Conservation (phyloP, 2,888 invertebrate genomes). For the Acutogordius australiensis region DNA sequence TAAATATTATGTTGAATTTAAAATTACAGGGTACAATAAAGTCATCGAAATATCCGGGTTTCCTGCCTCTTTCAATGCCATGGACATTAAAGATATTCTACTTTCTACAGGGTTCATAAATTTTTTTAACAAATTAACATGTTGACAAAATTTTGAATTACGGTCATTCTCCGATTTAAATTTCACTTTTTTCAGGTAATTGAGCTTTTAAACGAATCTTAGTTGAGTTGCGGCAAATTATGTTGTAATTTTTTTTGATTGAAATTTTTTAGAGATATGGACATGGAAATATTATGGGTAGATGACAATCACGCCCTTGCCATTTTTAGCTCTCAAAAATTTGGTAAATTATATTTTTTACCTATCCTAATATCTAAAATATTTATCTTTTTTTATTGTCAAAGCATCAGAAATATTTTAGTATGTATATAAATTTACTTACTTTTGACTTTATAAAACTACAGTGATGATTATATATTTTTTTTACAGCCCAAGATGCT, state of each 20-base stretch:
- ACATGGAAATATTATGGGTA: conserved; percentile 2
- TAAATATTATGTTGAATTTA: neutral
- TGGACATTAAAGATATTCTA: neutral
- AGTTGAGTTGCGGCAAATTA: too few species aligned
- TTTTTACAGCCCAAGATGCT: neutral
- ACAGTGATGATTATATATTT: neutral
- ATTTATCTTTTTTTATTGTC: too few species aligned
- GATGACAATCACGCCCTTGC: conserved; percentile 11
- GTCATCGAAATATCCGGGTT: conserved; percentile 10
- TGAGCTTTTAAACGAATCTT: too few species aligned
- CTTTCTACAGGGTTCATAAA: neutral
- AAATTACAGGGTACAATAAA: neutral
- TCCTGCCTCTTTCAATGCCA: neutral
- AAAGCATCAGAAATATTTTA: too few species aligned
- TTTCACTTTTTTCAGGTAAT: too few species aligned
- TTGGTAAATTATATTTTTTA: neutral
- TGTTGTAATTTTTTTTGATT: neutral
- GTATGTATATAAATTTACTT: neutral
- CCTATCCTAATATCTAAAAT: too few species aligned
- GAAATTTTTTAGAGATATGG: neutral
- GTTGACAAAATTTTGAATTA: too few species aligned
- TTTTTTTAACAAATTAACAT: neutral
- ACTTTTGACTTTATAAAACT: neutral
- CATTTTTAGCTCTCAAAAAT: neutral
- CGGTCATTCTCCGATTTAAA: too few species aligned